Evolutionary conservation across 2,797 vertebrate genomes (phyloP), one percentile per base, ranked within the genome.

Genomic region (Tenualosa ilisha): DNA sequence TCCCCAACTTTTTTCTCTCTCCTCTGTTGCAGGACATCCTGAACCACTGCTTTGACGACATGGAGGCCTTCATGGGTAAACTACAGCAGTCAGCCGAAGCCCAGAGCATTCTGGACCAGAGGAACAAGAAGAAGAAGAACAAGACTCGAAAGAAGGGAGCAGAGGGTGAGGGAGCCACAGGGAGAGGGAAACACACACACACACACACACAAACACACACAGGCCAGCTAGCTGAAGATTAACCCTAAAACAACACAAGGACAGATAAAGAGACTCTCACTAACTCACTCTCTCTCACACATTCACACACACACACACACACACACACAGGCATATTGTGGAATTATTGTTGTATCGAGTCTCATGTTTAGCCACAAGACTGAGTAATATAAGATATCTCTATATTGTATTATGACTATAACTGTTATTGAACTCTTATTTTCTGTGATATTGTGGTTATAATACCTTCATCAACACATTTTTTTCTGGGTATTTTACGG

Each of bases 31-130:
- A 98, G 97, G 94, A 94, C n/a, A 94, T 98, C 83, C 93, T 98
- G 86, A 98, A 98, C 88, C 97, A 96, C 89, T 96, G 97, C 65
- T 97, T 98, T 1, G 96, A 97, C 1, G 97, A 98, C 88, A 96
- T 98, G 1, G 97, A 98, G 92, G 81, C 4, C 61, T 96, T 98
- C 85, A 95, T 98, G 89, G 93, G 86, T 0, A 96, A 94, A 85
- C 93, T 98, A 86, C 97, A 98, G 94, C 96, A 97, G 91, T 94
- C 95, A 0, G 96, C 96, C 0, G 97, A 98, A 89, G 97, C 97
- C 0, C 91, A 94, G 12, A 94, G 91, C 0, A 92, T 97, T 50
- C 92, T 98, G 72, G 93, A 91, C 87, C 97, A 97, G 86, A 94
- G 93, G 46, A 97, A 68, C 87, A 92, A 96, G 90, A 97, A 97